A percentile compares a stretch with the other conserved stretches of the same genome.
Evolutionary conservation across 2,888 invertebrate species (phyloP).

Genomic region (Arrhopalites spinosus): DNA sequence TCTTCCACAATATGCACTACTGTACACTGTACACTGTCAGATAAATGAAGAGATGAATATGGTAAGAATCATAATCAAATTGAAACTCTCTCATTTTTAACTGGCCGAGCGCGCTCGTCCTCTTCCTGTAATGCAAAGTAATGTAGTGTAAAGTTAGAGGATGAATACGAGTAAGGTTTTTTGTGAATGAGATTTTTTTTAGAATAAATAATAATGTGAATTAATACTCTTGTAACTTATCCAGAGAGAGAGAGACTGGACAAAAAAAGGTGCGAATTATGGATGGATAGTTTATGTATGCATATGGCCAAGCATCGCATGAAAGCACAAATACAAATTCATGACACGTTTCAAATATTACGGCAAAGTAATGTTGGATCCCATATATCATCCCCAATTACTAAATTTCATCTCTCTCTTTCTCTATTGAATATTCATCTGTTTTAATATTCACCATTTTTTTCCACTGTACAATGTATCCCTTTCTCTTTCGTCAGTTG

Average conservation of each 20-base stretch:
- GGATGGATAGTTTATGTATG: background rate
- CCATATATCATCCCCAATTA: too few relatives aligned
- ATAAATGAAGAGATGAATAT: background rate
- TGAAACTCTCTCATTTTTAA: background rate
- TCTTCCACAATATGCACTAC: background rate
- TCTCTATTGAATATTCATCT: too few relatives aligned
- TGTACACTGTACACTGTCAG: background rate
- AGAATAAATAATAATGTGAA: background rate
- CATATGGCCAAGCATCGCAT: background rate
- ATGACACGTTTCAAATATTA: constrained; percentile 21
- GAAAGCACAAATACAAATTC: constrained; percentile 16
- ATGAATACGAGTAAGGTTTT: background rate
- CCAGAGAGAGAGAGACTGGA: background rate
- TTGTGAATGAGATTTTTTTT: background rate
- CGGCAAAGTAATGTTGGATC: background rate
- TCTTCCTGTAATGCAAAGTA: constrained; percentile 17
- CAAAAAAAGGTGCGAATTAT: constrained; percentile 24
- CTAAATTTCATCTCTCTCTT: too few relatives aligned
- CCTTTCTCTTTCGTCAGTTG: too few relatives aligned
- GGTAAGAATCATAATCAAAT: constrained; percentile 4
- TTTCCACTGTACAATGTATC: too few relatives aligned
- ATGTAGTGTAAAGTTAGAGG: constrained; percentile 23
- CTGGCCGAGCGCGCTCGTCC: background rate
- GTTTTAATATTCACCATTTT: too few relatives aligned
- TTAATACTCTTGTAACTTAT: background rate